Base-by-base conservation (phyloP, 2,888 invertebrate species). In the Pandemis heparana region DNA sequence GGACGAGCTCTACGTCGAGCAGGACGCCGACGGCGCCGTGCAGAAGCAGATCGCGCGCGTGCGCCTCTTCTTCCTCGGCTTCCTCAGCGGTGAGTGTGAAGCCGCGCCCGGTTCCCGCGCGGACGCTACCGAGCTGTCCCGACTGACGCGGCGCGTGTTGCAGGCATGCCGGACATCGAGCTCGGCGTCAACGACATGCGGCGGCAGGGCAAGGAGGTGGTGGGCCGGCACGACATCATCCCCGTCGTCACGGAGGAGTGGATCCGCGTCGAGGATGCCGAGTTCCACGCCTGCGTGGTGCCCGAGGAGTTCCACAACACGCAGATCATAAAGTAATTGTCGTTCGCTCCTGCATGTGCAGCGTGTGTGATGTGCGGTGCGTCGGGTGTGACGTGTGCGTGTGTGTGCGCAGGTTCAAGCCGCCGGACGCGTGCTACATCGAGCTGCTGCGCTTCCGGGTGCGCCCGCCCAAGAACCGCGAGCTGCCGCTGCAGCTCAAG, bases 171-270 rank as follows among this genome's bases (percentile, higher is more conserved):
- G 5, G 97, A 97, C 85, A 97, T 99, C 78, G 99, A 99, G 93
- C 94, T 99, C 80, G 99, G 99, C 5, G 96, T 99, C 73, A 99
- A 99, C 91, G 99, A 99, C 92, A 96, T 98, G 95, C 96, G 98
- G 90, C 95, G 99, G n/a, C 98, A 99, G 91, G 99, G 99, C n/a
- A 97, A 97, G 91, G 99, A 99, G 95, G 99, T 99, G 69, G 99
- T 99, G 1, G 99, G 99, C 0, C 95, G 99, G 5, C 99, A 99
- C 91, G 99, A 99, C 92, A 99, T 99, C 89, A 99, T 99, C 87
- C 99, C 99, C 32, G 98, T 98, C 18, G 98, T 98, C 76, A 99
- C 99, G 0, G 99, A 99, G 92, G 99, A 99, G 92, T 99, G 99
- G 99, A 99, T 99, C 85, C 96, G 98, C 56, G 96, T 99, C 70